Evolutionary conservation across 1,140 invertebrate species (phyloP).

Genomic region (Trinorchestia longiramus): DNA sequence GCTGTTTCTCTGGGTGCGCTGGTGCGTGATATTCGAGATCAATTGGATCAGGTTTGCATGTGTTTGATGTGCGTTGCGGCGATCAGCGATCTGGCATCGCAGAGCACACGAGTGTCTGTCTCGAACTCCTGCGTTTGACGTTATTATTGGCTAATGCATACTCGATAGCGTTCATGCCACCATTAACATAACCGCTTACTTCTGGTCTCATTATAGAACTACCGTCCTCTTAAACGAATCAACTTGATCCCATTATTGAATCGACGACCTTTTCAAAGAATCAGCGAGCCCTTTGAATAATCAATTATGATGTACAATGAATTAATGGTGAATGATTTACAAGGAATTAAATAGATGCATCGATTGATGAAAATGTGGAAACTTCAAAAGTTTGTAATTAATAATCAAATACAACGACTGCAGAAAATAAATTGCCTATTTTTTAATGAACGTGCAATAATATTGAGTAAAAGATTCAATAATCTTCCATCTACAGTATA

Average conservation of each 20-base stretch:
- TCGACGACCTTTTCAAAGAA: background rate
- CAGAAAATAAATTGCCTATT: too few species aligned
- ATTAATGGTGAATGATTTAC: too few species aligned
- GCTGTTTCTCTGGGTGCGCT: background rate
- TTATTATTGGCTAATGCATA: constrained; percentile 9
- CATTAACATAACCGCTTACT: background rate
- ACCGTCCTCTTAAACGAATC: background rate
- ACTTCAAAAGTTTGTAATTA: too few species aligned
- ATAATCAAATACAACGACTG: too few species aligned
- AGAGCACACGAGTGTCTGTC: background rate
- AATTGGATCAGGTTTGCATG: background rate
- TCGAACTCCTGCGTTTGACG: background rate
- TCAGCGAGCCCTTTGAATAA: background rate
- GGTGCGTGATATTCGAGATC: background rate
- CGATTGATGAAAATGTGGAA: too few species aligned
- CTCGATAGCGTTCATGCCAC: background rate
- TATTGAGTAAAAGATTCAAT: too few species aligned
- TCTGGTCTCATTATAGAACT: background rate
- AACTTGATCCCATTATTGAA: background rate
- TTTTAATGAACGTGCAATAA: too few species aligned
- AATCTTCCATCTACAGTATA: too few species aligned
- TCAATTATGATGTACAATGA: background rate
- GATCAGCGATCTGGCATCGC: background rate
- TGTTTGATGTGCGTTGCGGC: background rate
- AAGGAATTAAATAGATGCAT: too few species aligned